These are phyloP conservation scores for Vandiemenella viatica DNA, from an alignment of 2,888 invertebrate genomes.

Conservation along the genomic window DNA sequence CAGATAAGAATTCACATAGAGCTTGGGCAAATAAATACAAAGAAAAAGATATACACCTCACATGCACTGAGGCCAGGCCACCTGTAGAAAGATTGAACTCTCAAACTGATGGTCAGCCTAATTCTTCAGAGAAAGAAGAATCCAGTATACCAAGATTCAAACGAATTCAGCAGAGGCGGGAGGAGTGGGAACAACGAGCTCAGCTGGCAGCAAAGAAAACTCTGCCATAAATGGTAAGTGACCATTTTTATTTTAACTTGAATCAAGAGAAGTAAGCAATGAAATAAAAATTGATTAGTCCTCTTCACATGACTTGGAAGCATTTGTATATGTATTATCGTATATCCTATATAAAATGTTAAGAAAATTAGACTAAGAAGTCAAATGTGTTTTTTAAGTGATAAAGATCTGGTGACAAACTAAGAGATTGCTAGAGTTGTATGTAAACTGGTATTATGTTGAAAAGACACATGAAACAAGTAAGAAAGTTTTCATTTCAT, in stretches of 20 bases:
- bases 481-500: too few species aligned
- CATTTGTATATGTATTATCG: too few species aligned
- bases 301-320: background rate
- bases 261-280: background rate
- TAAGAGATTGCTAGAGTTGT: too few species aligned
- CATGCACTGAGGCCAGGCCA: conserved; percentile 7
- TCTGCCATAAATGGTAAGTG: conserved; percentile 8
- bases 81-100: background rate
- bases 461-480: too few species aligned
- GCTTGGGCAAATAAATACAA: conserved; percentile 15
- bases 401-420: too few species aligned
- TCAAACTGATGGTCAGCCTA: background rate
- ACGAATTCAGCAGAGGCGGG: conserved; percentile 56
- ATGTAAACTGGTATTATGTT: too few species aligned
- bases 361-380: too few species aligned
- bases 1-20: conserved; percentile 14
- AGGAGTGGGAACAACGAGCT: conserved; percentile 63
- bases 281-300: background rate
- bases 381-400: too few species aligned
- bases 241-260: background rate
- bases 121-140: conserved; percentile 4
- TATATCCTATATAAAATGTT: too few species aligned
- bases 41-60: conserved; percentile 11
- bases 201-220: conserved; percentile 37
- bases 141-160: conserved; percentile 42